phyloP scores from a whole-genome alignment of 2,113 vertebrate genomes.

The Pao palembangensis region DNA sequence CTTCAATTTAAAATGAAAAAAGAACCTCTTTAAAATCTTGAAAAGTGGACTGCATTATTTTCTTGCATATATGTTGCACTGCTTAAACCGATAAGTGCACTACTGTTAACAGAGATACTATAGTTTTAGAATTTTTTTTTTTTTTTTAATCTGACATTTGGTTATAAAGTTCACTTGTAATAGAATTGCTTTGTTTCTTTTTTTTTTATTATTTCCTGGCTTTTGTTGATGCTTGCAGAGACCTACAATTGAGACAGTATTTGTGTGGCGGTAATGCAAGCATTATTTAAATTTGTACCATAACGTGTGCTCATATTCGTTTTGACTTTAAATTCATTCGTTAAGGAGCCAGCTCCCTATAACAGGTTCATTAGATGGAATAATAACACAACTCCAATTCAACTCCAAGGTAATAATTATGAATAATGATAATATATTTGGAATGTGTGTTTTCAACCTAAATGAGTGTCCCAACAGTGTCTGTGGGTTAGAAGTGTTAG shows the following conservation, averaged over 20 bases:
- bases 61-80: constrained; percentile 83
- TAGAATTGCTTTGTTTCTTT: constrained; percentile 72
- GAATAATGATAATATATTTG: constrained; percentile 60
- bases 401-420: constrained; percentile 54
- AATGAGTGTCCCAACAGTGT: constrained; percentile 64
- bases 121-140: constrained; percentile 75
- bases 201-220: constrained; percentile 67
- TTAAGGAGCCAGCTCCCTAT: constrained; percentile 56
- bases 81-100: constrained; percentile 84
- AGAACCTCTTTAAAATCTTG: constrained; percentile 66
- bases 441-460: constrained; percentile 53
- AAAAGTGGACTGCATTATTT: constrained; percentile 83
- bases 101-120: constrained; percentile 83
- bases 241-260: constrained; percentile 61
- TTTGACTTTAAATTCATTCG: constrained; percentile 56
- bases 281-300: constrained; percentile 66
- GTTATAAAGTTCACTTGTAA: constrained; percentile 76
- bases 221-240: constrained; percentile 75
- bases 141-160: constrained; percentile 68
- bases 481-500: constrained; percentile 56
- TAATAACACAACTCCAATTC: constrained; percentile 57
- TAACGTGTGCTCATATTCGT: constrained; percentile 65
- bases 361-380: constrained; percentile 42
- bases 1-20: constrained; percentile 61
- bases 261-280: constrained; percentile 73